phyloP scores from a whole-genome alignment of 2,888 invertebrate species.

The Scaptomyza parva region DNA sequence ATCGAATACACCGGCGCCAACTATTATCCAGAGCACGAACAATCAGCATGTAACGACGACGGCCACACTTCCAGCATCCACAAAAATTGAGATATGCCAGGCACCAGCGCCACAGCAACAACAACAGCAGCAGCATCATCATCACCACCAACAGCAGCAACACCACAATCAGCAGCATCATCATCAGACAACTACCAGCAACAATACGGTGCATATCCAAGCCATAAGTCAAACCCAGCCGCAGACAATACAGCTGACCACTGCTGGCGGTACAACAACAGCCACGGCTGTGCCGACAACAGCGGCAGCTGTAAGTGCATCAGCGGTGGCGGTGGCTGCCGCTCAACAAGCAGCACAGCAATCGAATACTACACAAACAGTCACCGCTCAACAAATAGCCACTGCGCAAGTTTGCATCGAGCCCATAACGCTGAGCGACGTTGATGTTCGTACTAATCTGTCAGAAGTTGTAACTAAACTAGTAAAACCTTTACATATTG shows the following conservation, averaged over 20 bases:
- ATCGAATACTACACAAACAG: conserved; percentile 59
- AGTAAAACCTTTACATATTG: conserved; percentile 17
- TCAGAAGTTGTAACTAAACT: conserved; percentile 66
- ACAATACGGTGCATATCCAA: conserved; percentile 67
- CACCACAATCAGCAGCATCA: conserved; percentile 48
- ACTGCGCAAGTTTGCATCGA: conserved; percentile 92
- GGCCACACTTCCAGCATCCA: conserved; percentile 81
- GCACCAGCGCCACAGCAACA: conserved; percentile 75
- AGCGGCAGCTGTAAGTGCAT: conserved; percentile 68
- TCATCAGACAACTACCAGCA: conserved; percentile 47
- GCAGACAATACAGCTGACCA: conserved; percentile 68
- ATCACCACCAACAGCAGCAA: conserved; percentile 38
- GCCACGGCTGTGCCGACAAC: conserved; percentile 73
- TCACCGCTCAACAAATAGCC: conserved; percentile 83
- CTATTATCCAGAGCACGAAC: conserved; percentile 83
- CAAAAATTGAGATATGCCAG: conserved; percentile 84
- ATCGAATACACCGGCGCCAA: conserved; percentile 75
- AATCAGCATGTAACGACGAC: conserved; percentile 83
- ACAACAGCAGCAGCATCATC: conserved; percentile 48
- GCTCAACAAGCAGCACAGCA: conserved; percentile 54
- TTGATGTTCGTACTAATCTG: conserved; percentile 88
- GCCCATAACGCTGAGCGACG: conserved; percentile 90
- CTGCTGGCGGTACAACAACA: conserved; percentile 68
- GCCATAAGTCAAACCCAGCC: conserved; percentile 59
- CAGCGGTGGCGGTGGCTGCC: conserved; percentile 53